Conservation (phyloP, 2,797 vertebrate species). For the Siniperca undulata region DNA sequence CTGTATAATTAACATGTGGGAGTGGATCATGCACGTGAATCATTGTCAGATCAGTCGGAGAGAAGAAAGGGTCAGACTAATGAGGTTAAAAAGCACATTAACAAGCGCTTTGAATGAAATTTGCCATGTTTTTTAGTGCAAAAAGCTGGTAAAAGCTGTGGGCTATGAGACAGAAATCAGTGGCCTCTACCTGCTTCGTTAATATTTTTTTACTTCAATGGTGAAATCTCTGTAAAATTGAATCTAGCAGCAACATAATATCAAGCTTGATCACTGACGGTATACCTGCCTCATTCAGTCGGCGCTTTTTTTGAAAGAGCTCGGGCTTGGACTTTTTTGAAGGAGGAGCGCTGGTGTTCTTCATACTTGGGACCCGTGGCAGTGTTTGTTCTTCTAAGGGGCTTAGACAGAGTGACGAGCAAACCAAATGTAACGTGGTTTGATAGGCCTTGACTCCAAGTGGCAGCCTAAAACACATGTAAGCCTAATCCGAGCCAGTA, state of each 20-base stretch:
- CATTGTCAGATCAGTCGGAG: conserved; percentile 70
- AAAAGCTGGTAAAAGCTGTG: conserved; percentile 18
- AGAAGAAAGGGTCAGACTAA: conserved; percentile 71
- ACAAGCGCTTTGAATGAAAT: conserved; percentile 52
- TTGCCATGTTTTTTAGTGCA: conserved; percentile 30
- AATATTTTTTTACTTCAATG: conserved; percentile 8
- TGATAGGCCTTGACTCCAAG: conserved; percentile 64
- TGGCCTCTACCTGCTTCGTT: conserved; percentile 2
- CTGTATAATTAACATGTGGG: conserved; percentile 83
- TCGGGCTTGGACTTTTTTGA: conserved; percentile 5
- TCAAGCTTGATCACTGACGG: conserved; percentile 36
- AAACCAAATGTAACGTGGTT: conserved; percentile 59
- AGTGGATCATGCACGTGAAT: conserved; percentile 72
- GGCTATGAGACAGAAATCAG: conserved; percentile 10
- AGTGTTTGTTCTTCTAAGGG: conserved; percentile 60
- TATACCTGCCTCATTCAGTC: conserved; percentile 20
- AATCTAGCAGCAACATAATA: conserved; percentile 12
- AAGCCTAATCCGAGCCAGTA: conserved; percentile 63
- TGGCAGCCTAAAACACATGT: conserved; percentile 57
- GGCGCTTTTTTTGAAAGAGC: neutral
- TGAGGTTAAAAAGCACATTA: conserved; percentile 76
- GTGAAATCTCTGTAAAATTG: conserved; percentile 30
- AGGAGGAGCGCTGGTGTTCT: conserved; percentile 15
- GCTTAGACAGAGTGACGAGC: conserved; percentile 57
- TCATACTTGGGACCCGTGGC: conserved; percentile 18